Evolutionary conservation across 1,140 invertebrate genomes (phyloP), one percentile per base, ranked within the genome.

Genomic region (Drosophila carrolli): DNA sequence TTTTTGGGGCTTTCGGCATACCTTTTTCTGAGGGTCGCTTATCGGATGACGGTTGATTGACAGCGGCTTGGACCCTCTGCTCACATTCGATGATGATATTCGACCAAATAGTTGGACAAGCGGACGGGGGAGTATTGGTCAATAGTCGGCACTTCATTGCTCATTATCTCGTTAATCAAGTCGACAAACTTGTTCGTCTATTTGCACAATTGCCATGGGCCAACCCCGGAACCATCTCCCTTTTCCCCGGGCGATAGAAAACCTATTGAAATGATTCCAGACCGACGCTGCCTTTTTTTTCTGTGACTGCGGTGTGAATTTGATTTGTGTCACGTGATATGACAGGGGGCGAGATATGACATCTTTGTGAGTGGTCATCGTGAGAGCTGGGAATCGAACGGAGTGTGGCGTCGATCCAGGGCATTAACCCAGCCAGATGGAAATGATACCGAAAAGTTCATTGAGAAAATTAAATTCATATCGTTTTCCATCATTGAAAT

Each of bases 321-420:
- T 76, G 74, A 76, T 77, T 77, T 77, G 74, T 77, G 74, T 77
- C 74, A 77, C 74, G 74, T 77, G 74, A 77, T 77, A 70, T 77
- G 63, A 44, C 74, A 60, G 9, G 16, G 37, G 11, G 23, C 32
- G 62, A 46, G 48, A 43, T 53, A 41, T 74, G 55, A 58, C 51
- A 74, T 53, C 9, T 74, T 38, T 51, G 14, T 10, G 16, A 35
- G 19, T 55, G 51, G 40, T 35, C 14, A 70, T 19, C 50, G 43
- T 48, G 16, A 46, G 32, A 54, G 27, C 10, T 32, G 50, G 13
- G 38, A 57, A 57, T 57, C 40, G 43, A 46, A 19, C 6, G 40
- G 55, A 29, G 29, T 47, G 16, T 35, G 43, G 35, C 14, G n/a
- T 4, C 27, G 14, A 13, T 41, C 11, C 38, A 14, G 47, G 48